phyloP scores from a whole-genome alignment of 1,140 invertebrate species.

The Dendroctonus ponderosae region DNA sequence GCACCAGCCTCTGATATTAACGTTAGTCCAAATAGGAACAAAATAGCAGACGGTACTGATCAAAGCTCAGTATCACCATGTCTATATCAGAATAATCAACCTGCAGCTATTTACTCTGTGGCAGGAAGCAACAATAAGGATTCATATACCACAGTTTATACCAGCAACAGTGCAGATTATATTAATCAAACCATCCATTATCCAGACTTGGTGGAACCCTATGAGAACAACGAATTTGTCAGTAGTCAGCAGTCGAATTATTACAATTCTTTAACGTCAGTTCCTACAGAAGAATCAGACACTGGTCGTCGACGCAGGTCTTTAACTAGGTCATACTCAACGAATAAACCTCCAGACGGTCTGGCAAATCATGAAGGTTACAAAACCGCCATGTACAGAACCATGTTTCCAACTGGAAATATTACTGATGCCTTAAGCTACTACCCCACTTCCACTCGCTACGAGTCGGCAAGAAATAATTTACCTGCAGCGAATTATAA shows the following conservation, averaged over 20 bases:
- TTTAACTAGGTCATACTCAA: constrained; percentile 55
- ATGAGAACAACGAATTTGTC: constrained; percentile 57
- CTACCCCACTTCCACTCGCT: constrained; percentile 68
- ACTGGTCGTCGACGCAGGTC: constrained; percentile 46
- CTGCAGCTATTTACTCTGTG: constrained; percentile 72
- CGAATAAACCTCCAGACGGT: constrained; percentile 56
- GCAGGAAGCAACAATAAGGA: constrained; percentile 70
- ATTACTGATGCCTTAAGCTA: constrained; percentile 74
- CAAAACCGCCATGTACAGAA: constrained; percentile 62
- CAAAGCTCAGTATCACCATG: constrained; percentile 50
- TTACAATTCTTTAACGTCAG: constrained; percentile 57
- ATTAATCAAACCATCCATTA: constrained; percentile 62
- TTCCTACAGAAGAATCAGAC: constrained; percentile 29
- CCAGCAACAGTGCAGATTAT: constrained; percentile 60
- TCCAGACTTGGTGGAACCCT: constrained; percentile 68
- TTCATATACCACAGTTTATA: constrained; percentile 69
- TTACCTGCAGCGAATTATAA: constrained; percentile 57
- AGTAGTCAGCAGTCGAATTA: constrained; percentile 50
- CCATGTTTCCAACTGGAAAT: constrained; percentile 69
- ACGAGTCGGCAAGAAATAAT: constrained; percentile 63
- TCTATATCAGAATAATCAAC: constrained; percentile 61
- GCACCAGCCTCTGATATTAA: constrained; percentile 52
- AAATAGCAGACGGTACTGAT: constrained; percentile 36
- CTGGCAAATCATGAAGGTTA: constrained; percentile 65
- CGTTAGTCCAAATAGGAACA: constrained; percentile 48